Evolutionary conservation across 1,140 invertebrate genomes (phyloP).

Genomic region (Mylabris phalerata): DNA sequence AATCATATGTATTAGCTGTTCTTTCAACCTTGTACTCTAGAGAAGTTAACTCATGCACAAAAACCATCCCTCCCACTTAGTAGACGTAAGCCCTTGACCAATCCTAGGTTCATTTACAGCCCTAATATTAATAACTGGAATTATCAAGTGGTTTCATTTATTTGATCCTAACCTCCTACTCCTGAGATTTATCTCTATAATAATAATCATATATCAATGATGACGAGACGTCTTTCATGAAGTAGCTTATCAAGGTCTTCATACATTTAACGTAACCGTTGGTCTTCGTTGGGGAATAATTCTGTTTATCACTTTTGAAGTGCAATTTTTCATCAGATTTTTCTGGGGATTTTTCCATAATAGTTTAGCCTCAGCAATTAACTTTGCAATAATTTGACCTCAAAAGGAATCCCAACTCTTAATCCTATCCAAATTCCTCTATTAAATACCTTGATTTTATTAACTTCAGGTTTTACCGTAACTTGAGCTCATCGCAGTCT

Average conservation of each 20-base stretch:
- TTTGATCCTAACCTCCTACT: conserved; percentile 20
- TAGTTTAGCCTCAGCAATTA: conserved; percentile 10
- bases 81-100: conserved; percentile 51
- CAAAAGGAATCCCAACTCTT: conserved; percentile 46
- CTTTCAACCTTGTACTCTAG: conserved; percentile 39
- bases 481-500: conserved; percentile 52
- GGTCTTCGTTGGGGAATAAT: too few relatives aligned
- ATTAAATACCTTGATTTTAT: conserved; percentile 55
- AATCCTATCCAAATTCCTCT: conserved; percentile 56
- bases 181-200: conserved; percentile 28
- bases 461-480: conserved; percentile 50
- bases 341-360: conserved; percentile 24
- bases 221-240: conserved; percentile 57
- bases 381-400: conserved; percentile 34
- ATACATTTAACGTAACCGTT: conserved; percentile 55
- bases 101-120: conserved; percentile 43
- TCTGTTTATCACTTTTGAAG: too few relatives aligned
- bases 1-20: conserved; percentile 37
- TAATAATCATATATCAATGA: conserved; percentile 51
- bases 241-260: conserved; percentile 53
- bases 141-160: conserved; percentile 47
- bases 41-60: conserved; percentile 44
- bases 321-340: too few relatives aligned
- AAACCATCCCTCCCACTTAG: conserved; percentile 49
- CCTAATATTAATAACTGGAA: conserved; percentile 42